phyloP scores from a whole-genome alignment of 2,113 vertebrate species.

The Paratilapia polleni region DNA sequence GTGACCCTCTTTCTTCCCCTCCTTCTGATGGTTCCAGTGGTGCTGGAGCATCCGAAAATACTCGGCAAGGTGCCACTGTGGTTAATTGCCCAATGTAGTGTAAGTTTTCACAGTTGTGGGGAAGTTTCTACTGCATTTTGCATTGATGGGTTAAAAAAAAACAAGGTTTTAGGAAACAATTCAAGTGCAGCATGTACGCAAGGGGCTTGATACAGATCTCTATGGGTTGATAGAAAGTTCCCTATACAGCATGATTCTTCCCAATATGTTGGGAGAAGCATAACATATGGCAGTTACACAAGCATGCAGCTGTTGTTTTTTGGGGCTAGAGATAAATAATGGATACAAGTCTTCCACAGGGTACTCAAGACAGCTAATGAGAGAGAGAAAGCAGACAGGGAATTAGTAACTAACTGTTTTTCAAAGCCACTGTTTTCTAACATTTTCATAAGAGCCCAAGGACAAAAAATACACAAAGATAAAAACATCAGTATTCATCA shows the following conservation, averaged over 20 bases:
- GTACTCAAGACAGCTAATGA: constrained; percentile 76
- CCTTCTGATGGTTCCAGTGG: constrained; percentile 40
- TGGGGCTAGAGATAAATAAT: constrained; percentile 76
- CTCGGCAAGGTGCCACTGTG: constrained; percentile 32
- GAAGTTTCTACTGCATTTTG: constrained; percentile 32
- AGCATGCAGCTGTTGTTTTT: constrained; percentile 78
- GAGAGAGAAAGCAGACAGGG: constrained; percentile 70
- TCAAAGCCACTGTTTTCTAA: constrained; percentile 70
- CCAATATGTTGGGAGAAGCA: constrained; percentile 68
- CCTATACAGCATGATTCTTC: constrained; percentile 52
- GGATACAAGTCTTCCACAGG: constrained; percentile 74
- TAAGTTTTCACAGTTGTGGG: constrained; percentile 8
- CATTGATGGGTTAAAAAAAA: constrained; percentile 18
- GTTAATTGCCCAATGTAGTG: constrained; percentile 38
- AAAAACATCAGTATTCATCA: constrained; percentile 64
- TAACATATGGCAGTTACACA: constrained; percentile 76
- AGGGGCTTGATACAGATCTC: constrained; percentile 48
- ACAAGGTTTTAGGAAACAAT: constrained; percentile 33
- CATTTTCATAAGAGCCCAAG: constrained; percentile 69
- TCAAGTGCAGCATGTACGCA: constrained; percentile 25
- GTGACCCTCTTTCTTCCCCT: constrained; percentile 57
- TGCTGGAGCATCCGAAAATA: constrained; percentile 44
- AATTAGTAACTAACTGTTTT: constrained; percentile 73
- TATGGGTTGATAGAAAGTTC: constrained; percentile 49
- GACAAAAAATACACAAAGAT: constrained; percentile 59